Evolutionary conservation across 2,888 invertebrate species (phyloP), one percentile per base, ranked within the genome.

Genomic region (Acleris cristana): DNA sequence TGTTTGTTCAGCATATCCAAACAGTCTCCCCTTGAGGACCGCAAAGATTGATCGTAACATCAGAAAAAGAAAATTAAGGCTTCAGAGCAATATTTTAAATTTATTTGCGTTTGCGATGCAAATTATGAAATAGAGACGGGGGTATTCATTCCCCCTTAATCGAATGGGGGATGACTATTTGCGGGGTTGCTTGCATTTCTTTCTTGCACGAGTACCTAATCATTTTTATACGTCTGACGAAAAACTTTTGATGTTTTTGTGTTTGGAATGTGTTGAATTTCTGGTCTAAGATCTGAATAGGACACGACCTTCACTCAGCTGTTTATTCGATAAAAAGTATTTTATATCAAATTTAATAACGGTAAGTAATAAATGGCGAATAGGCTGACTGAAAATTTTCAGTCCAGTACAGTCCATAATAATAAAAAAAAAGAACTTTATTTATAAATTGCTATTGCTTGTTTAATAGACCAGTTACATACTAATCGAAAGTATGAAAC

Each of bases 41-140:
- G 48, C 49, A 45, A 65, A 70, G 70, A 70, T 65, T 65, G 63
- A 70, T 70, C 64, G 65, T 57, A 62, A 66, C 65, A 69, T 69
- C 69, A 69, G 66, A 65, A 65, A 65, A 59, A 57, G 65, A 68
- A 69, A 69, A 69, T 70, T 70, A 69, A 65, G 62, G 69, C 54
- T 70, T 62, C 64, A 16, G 48, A 56, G 69, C 69, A 69, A 70
- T 70, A 70, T 65, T 70, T 69, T 69, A 70, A 70, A 69, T 70
- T 69, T 69, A 69, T 70, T 70, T 63, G 51, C 69, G 64, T 69
- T 59, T 62, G 70, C 65, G 55, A 70, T 70, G 70, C 70, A 70
- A 70, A 70, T 70, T 70, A 65, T 70, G 70, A 70, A 70, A 70
- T 69, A 70, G 70, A 69, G 70, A 62, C 56, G 51, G 64, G 68